Evolutionary conservation across 2,113 vertebrate species (phyloP), one percentile per base, ranked within the genome.

Genomic region (Gallinago paraguaiae): DNA sequence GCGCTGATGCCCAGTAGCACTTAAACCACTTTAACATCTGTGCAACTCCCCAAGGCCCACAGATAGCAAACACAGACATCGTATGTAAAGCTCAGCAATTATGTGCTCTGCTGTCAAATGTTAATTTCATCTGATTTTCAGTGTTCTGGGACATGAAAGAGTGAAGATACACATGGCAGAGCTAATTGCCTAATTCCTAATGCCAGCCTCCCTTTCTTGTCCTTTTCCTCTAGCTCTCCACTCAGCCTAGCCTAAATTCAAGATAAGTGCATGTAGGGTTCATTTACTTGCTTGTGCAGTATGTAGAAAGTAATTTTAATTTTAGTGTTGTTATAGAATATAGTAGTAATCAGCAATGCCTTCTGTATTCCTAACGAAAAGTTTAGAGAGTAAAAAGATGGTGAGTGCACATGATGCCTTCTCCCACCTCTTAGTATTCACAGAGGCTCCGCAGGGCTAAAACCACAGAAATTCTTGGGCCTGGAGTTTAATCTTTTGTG

Each of bases 71-170:
- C 3, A 13, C 7, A 85, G 27, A 23, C 11, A 18, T 39, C 0
- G 0, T 30, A 35, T 5, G 8, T 65, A 61, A 89, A 71, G 15
- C 3, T 17, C 53, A 69, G 19, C 0, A 0, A 50, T 39, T 45
- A 39, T 1, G 0, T 15, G 16, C 6, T 84, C 23, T 0, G 0
- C 13, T 46, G 46, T 33, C n/a, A 65, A 30, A 69, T n/a, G 7
- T 31, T 76, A 56, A 57, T 76, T 45, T 61, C 53, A 80, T 22
- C 31, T 4, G 22, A 88, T 45, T 85, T 18, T 68, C 39, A 18
- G 20, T 72, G 69, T 59, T 56, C 65, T 72, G 22, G 33, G 35
- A 46, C 15, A 37, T 6, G 9, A 65, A 69, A 72, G 1, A 9
- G 7, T 68, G 14, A 68, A 72, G 14, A 61, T 45, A 24, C 0